Conservation (phyloP, 2,797 vertebrate genomes). For the Champsocephalus gunnari region DNA sequence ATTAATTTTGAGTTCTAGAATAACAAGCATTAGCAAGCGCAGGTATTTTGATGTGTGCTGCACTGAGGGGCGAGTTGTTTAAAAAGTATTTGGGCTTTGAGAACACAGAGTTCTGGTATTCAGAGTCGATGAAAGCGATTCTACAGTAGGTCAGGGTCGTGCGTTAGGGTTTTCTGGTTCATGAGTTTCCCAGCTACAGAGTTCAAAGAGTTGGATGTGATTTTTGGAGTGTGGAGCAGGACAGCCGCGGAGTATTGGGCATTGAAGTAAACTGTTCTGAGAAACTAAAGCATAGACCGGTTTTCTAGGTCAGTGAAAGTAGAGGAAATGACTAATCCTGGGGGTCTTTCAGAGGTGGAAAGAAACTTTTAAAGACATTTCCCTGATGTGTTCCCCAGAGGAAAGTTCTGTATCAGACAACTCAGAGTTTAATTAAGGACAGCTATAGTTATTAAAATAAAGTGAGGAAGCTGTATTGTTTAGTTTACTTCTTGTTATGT, state of each 20-base stretch:
- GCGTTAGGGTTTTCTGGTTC: slow-evolving; percentile 64
- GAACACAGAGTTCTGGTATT: slow-evolving; percentile 22
- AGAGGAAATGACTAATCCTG: slow-evolving; percentile 61
- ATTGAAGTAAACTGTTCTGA: slow-evolving; percentile 51
- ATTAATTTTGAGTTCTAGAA: slow-evolving; percentile 39
- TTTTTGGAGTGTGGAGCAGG: slow-evolving; percentile 38
- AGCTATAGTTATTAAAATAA: slow-evolving; percentile 40
- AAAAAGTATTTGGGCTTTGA: slow-evolving; percentile 27
- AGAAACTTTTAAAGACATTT: slow-evolving; percentile 44
- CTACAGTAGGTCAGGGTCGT: slow-evolving; percentile 57
- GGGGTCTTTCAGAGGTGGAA: slow-evolving; percentile 63
- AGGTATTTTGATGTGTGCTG: slow-evolving; percentile 25
- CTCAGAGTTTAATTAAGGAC: slow-evolving; percentile 39
- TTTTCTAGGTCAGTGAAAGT: slow-evolving; percentile 75
- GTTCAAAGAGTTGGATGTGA: slow-evolving; percentile 36
- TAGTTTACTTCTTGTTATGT: slow-evolving; percentile 8
- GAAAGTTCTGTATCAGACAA: slow-evolving; percentile 36
- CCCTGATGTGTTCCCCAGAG: slow-evolving; percentile 57
- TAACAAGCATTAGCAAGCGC: neutral
- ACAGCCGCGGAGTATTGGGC: slow-evolving; percentile 44
- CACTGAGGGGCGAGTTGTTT: slow-evolving; percentile 19
- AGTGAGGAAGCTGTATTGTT: slow-evolving; percentile 19
- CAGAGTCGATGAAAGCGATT: slow-evolving; percentile 32
- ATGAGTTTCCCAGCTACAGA: slow-evolving; percentile 53
- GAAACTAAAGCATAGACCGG: slow-evolving; percentile 56